A percentile compares a stretch with the other conserved stretches of the same genome.
phyloP scores from a whole-genome alignment of 2,797 vertebrate species.

The Artibeus jamaicensis region DNA sequence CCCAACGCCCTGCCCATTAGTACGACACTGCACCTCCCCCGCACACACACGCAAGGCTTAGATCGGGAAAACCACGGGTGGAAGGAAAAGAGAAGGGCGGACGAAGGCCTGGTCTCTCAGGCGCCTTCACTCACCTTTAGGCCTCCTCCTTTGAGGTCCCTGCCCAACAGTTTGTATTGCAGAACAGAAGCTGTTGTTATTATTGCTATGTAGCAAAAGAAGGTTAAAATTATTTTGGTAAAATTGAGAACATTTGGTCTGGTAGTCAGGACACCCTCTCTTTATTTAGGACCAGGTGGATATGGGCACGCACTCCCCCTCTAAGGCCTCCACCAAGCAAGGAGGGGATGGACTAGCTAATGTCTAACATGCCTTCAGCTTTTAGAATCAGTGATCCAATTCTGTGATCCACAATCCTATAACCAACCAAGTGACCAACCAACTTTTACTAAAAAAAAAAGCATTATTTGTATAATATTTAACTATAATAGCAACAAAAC shows the following conservation, averaged over 20 bases:
- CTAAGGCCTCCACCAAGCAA: neutral
- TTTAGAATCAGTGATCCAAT: neutral
- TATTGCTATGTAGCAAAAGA: neutral
- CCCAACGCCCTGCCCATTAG: too few species aligned
- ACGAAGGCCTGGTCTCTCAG: neutral
- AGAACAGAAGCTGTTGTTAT: neutral
- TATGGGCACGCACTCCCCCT: rapidly evolving
- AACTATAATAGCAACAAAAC: neutral
- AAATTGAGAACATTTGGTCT: neutral
- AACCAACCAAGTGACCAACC: neutral
- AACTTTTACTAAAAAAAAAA: neutral
- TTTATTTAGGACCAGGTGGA: neutral
- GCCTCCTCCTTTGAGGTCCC: neutral
- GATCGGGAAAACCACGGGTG: neutral
- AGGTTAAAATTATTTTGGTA: neutral
- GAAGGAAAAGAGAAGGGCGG: neutral
- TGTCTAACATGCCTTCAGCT: neutral
- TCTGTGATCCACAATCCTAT: neutral
- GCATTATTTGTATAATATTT: neutral
- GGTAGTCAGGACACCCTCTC: neutral
- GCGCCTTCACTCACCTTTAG: neutral
- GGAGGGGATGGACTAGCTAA: neutral
- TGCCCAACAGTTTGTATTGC: neutral
- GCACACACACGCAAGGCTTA: neutral
- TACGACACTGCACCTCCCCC: neutral